Evolutionary conservation across 2,797 vertebrate species (phyloP).

Genomic region (Danio choprae): DNA sequence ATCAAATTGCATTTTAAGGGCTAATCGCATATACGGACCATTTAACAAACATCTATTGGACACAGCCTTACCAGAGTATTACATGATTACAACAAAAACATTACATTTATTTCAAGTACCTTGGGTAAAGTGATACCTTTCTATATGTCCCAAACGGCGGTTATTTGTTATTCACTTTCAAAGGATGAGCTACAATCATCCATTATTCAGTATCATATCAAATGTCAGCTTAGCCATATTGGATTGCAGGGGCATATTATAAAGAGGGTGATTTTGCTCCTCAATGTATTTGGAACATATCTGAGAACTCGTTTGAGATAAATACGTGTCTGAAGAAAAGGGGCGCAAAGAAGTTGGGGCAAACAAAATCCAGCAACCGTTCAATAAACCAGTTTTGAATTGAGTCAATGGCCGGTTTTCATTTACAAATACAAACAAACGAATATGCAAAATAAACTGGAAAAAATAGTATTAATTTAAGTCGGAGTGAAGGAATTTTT

Average conservation of each 20-base stretch:
- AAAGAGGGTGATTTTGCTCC: slow-evolving; percentile 18
- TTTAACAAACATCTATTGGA: slow-evolving; percentile 63
- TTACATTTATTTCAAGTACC: slow-evolving; percentile 57
- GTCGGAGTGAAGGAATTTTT: neutral
- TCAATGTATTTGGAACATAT: slow-evolving; percentile 2
- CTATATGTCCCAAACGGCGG: slow-evolving; percentile 62
- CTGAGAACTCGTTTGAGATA: neutral
- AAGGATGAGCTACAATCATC: neutral
- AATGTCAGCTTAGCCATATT: slow-evolving; percentile 18
- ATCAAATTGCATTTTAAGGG: slow-evolving; percentile 69
- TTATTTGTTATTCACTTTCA: slow-evolving; percentile 27
- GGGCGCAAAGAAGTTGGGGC: neutral
- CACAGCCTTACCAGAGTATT: slow-evolving; percentile 63
- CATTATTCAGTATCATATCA: slow-evolving; percentile 29
- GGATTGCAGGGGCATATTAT: slow-evolving; percentile 15
- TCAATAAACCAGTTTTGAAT: slow-evolving; percentile 33
- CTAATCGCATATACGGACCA: slow-evolving; percentile 66
- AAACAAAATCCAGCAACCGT: slow-evolving; percentile 31
- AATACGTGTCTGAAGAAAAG: slow-evolving; percentile 15
- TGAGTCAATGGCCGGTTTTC: slow-evolving; percentile 23
- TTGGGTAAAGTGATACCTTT: slow-evolving; percentile 59
- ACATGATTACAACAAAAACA: slow-evolving; percentile 60
- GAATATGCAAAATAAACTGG: neutral
- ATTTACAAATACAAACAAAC: slow-evolving; percentile 28
- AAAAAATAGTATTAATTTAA: neutral